These are phyloP conservation scores for Drosophila testacea DNA, from an alignment of 2,888 invertebrate species.

Conservation along the genomic window DNA sequence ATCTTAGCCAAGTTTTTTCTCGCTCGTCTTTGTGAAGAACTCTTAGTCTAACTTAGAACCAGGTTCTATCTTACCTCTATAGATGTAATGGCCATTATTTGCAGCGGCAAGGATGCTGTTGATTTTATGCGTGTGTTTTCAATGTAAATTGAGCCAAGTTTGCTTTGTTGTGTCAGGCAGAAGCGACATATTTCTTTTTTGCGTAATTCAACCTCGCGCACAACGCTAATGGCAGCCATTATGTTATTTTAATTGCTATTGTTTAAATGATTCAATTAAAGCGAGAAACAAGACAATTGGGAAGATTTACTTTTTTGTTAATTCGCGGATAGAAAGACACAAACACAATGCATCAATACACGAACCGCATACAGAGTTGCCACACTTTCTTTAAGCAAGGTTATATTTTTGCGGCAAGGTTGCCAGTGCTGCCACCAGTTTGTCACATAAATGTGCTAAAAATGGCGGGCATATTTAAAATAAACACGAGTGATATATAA, in stretches of 20 bases:
- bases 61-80: slow-evolving; percentile 88
- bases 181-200: slow-evolving; percentile 90
- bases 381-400: slow-evolving; percentile 12
- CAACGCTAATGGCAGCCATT: slow-evolving; percentile 44
- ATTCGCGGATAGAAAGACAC: slow-evolving; percentile 28
- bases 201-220: slow-evolving; percentile 85
- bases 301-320: slow-evolving; percentile 20
- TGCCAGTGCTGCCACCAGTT: slow-evolving; percentile 37
- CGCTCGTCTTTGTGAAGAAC: slow-evolving; percentile 11
- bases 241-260: slow-evolving; percentile 10
- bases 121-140: slow-evolving; percentile 86
- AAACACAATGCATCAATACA: slow-evolving; percentile 61
- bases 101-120: slow-evolving; percentile 89
- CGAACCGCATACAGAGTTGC: slow-evolving; percentile 48
- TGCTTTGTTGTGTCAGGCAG: slow-evolving; percentile 88
- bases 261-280: neutral
- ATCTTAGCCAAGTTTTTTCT: slow-evolving; percentile 64
- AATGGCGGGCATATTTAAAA: slow-evolving; percentile 13
- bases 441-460: slow-evolving; percentile 4
- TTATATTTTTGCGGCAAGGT: neutral
- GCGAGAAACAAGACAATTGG: slow-evolving; percentile 5
- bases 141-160: slow-evolving; percentile 89
- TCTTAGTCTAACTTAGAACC: slow-evolving; percentile 63
- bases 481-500: neutral
- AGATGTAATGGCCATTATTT: slow-evolving; percentile 91